Base-by-base conservation (phyloP, 1,140 invertebrate genomes). In the Heliconius himera region DNA sequence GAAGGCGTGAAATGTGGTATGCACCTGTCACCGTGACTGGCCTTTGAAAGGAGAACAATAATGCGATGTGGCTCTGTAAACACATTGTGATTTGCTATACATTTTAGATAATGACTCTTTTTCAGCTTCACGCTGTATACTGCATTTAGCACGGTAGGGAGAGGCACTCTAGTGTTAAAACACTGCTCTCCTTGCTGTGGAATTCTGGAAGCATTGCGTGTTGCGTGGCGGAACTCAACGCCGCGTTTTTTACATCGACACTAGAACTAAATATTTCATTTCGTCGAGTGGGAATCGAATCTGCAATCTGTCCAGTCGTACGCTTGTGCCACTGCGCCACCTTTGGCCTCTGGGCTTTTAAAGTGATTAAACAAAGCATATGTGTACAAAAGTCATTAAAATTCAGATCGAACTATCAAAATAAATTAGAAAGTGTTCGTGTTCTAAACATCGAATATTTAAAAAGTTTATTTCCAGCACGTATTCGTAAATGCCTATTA, bases 351-450 rank as follows among this genome's bases (percentile, higher is more conserved):
- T 36, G 33, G 33, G 8, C 1, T 36, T 36, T 36, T 36, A 36
- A 36, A 36, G 41, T 16, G 41, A 46, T 46, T 46, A 46, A 46
- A 46, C 41, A 46, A 46, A 16, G 13, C 41, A 66, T 29, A 26
- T 29, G 1, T 66, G 4, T 66, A 29, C 13, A 66, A 13, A 66
- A 1, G 9, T 6, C 26, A 66, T 66, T 29, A 66, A 16, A 5
- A 66, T 66, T 29, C 60, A 11, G 0, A 66, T 66, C 26, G 13
- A 66, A 66, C 60, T 16, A 26, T 66, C 5, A 11, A 66, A 66
- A 66, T 66, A 66, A 66, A 66, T 66, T 66, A 66, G 60, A 66
- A 66, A 66, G 60, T 66, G 18, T n/a, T n/a, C 13, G 2, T 18
- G 1, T 51, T 20, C 18, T 18, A 51, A 51, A 46, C 41, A 16